These are phyloP conservation scores for Himalopsyche kuldschensis DNA, from an alignment of 2,888 invertebrate species.

Conservation along the genomic window DNA sequence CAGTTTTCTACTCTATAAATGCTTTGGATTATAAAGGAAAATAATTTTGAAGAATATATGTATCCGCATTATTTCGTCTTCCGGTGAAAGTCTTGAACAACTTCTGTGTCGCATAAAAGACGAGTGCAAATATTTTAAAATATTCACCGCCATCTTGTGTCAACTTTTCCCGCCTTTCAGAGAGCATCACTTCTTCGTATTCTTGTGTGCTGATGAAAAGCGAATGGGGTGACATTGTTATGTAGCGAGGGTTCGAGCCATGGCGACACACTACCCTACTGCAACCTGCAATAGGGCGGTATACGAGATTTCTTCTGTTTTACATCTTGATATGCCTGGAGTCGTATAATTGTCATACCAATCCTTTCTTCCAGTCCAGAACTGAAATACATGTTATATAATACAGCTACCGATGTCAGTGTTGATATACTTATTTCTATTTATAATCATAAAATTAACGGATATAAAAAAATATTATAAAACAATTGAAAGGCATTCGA, in stretches of 20 bases:
- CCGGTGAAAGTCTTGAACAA: not conserved
- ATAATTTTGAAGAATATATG: not conserved
- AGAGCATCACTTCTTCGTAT: not conserved
- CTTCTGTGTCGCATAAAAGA: not conserved
- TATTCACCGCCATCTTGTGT: constrained; percentile 3
- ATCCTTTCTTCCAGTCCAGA: too few relatives aligned
- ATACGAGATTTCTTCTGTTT: not conserved
- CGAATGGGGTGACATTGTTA: not conserved
- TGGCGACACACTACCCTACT: not conserved
- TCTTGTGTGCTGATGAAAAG: not conserved
- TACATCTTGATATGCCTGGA: not conserved
- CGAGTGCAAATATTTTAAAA: not conserved
- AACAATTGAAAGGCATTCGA: too few relatives aligned
- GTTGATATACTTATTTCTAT: too few relatives aligned
- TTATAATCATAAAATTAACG: too few relatives aligned
- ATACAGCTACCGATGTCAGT: too few relatives aligned
- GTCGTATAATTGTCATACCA: not conserved
- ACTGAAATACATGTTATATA: too few relatives aligned
- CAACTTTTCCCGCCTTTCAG: constrained; percentile 1
- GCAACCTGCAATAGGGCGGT: not conserved
- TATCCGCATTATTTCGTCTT: not conserved
- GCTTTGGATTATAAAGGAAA: not conserved
- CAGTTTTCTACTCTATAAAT: too few relatives aligned
- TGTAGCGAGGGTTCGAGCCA: not conserved
- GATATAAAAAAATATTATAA: too few relatives aligned